Evolutionary conservation across 2,888 invertebrate genomes (phyloP), one percentile per base, ranked within the genome.

Genomic region (Perizoma affinitatum): DNA sequence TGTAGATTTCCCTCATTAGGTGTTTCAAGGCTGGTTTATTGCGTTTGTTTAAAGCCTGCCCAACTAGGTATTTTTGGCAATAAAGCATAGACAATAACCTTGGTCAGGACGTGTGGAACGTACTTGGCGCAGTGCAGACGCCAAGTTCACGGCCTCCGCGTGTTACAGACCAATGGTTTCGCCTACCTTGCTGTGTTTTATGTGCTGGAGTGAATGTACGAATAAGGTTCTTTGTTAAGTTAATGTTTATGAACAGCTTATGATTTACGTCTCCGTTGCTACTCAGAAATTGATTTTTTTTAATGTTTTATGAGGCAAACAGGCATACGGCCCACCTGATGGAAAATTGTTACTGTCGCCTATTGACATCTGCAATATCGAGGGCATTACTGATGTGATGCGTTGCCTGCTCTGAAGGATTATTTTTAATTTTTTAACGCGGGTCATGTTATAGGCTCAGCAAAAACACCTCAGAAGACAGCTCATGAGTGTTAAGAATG

Each of bases 141-240:
- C 33, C 65, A 68, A 68, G 70, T 70, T 70, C 70, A 70, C 22
- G 70, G 70, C 41, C 67, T 45, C 53, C 47, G 38, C 40, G 44
- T 54, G 58, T 61, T 52, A 55, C 51, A 52, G 47, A 56, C 52
- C 47, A 58, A 46, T 56, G 55, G 48, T 38, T 62, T 50, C 48
- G 51, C 50, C 44, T 38, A 54, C 49, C 58, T 55, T 48, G 50
- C 42, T 10, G 36, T 47, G 22, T 42, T n/a, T 45, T 56, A 51
- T 57, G 43, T n/a, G 47, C 47, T 48, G 44, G 44, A 54, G 52
- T 60, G 40, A 61, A 56, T 48, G 42, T 48, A 7, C 38, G 22
- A 22, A 22, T 38, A 48, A 38, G 42, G 54, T 38, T 34, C 40
- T 53, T 54, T 61, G 61, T 53, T 40, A 33, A 11, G 8, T 11